Evolutionary conservation across 2,113 vertebrate species (phyloP), one percentile per base, ranked within the genome.

Genomic region (Struthidea cinerea): DNA sequence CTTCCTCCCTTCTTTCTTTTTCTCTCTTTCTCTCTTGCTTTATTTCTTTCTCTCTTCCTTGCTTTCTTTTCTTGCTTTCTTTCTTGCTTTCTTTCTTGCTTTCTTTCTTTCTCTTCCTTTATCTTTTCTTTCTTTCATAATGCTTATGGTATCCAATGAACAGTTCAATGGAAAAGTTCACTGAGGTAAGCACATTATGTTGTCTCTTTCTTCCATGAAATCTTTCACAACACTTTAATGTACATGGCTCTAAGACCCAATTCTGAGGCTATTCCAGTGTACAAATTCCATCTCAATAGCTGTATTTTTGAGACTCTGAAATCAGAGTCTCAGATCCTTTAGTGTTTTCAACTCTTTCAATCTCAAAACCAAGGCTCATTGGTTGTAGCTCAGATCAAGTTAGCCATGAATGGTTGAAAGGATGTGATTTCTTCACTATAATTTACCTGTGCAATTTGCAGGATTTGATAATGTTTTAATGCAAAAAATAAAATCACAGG

Each of bases 11-110:
- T 21, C 5, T 17, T 39, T 33, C 14, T 5, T 35, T 16, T 9
- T 27, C 6, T 4, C 4, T 20, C 9, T 33, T n/a, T 5, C 3
- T 5, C 5, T 10, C 4, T 32, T 39, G 23, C 12, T 12, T 39
- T 26, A 16, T 27, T 16, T 16, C 14, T 35, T 37, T 16, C 56
- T 35, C 20, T 11, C 33, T 23, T n/a, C 32, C 13, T 42, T n/a
- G n/a, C n/a, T n/a, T n/a, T n/a, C 28, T 6, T 3, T 6, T 9
- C 9, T 13, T 59, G 15, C 3, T 24, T 49, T 37, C 6, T 10
- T 42, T 30, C 9, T n/a, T n/a, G n/a, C n/a, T n/a, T n/a, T n/a
- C n/a, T n/a, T n/a, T n/a, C n/a, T n/a, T n/a, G n/a, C n/a, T n/a
- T n/a, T n/a, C n/a, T n/a, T n/a, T n/a, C 23, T 35, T 26, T 10